Conservation (phyloP, 2,888 invertebrate genomes). For the Eupithecia inturbata region DNA sequence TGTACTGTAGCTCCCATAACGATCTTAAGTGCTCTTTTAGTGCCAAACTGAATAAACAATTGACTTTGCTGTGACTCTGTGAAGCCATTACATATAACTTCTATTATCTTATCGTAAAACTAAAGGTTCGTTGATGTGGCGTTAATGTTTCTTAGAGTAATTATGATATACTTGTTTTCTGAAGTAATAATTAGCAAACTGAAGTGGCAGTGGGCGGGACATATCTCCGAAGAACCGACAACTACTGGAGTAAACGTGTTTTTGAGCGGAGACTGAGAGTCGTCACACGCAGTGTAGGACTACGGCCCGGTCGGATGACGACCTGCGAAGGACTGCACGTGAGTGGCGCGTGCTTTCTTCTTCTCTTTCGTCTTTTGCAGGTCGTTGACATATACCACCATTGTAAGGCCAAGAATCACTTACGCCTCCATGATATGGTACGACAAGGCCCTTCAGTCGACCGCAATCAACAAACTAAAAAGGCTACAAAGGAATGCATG, state of each 20-base stretch:
- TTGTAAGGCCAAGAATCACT: too few species aligned
- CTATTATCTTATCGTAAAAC: slow-evolving; percentile 18
- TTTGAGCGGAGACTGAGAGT: too few species aligned
- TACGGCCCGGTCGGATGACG: not conserved
- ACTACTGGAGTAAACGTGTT: not conserved
- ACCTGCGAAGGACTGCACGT: not conserved
- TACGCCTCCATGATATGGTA: too few species aligned
- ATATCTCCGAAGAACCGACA: not conserved
- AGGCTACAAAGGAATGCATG: too few species aligned
- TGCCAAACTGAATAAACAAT: slow-evolving; percentile 23
- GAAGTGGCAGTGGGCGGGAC: not conserved
- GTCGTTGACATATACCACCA: too few species aligned
- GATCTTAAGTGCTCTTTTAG: slow-evolving; percentile 21
- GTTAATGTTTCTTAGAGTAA: slow-evolving; percentile 1
- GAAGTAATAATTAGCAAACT: not conserved
- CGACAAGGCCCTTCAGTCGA: too few species aligned
- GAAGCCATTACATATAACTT: slow-evolving; percentile 13
- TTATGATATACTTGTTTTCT: not conserved
- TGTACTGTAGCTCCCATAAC: slow-evolving; percentile 9
- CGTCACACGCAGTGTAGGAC: not conserved
- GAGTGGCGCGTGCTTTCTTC: too few species aligned
- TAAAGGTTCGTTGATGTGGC: slow-evolving; percentile 7
- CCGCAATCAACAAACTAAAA: too few species aligned
- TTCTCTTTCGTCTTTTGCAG: too few species aligned
- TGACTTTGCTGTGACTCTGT: slow-evolving; percentile 23